These are phyloP conservation scores for Sylvia atricapilla DNA, from an alignment of 2,113 vertebrate species.

Conservation along the genomic window DNA sequence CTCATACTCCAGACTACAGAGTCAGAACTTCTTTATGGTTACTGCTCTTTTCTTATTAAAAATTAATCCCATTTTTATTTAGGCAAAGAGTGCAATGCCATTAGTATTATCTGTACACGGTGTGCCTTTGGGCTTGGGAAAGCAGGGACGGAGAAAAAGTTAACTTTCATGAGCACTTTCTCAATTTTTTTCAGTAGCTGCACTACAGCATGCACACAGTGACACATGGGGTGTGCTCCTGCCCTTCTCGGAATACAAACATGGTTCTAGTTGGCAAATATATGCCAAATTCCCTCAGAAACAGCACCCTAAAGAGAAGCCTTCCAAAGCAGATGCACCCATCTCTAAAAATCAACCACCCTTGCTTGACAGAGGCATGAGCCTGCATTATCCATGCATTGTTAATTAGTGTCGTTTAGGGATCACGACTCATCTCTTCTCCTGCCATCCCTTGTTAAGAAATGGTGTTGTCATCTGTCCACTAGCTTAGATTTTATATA, in stretches of 20 bases:
- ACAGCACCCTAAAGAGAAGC: neutral
- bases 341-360: neutral
- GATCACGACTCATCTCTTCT: neutral
- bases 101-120: neutral
- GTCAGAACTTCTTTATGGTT: neutral
- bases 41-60: neutral
- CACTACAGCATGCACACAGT: neutral
- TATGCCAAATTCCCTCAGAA: neutral
- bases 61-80: neutral
- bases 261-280: neutral
- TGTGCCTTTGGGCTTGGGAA: neutral
- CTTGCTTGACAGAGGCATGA: neutral
- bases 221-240: accelerated
- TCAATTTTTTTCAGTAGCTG: neutral
- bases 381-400: neutral
- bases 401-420: neutral
- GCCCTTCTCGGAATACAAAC: neutral
- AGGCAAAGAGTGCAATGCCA: neutral
- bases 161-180: neutral
- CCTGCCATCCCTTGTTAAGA: neutral
- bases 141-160: neutral
- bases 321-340: neutral
- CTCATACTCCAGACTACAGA: neutral
- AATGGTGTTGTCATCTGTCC: neutral
- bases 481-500: neutral